Evolutionary conservation across 1,140 invertebrate genomes (phyloP).

Genomic region (Lordiphosa clarofinis): DNA sequence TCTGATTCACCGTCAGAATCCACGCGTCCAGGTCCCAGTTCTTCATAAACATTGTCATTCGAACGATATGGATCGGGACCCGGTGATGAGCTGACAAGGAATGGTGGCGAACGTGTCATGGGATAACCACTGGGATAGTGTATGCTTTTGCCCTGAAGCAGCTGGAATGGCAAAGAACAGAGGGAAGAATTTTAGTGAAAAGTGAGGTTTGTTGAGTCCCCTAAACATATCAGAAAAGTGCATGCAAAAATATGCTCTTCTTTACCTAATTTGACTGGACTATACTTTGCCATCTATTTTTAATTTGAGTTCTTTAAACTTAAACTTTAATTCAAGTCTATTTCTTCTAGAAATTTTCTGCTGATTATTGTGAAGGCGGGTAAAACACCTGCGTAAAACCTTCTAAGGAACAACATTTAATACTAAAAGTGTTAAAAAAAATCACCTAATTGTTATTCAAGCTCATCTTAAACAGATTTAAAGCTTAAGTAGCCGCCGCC

Average conservation of each 20-base stretch:
- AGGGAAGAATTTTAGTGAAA: not conserved
- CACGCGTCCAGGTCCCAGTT: conserved; percentile 81
- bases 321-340: no score
- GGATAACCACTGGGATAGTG: conserved; percentile 82
- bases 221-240: no score
- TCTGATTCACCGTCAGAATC: conserved; percentile 84
- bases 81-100: conserved; percentile 86
- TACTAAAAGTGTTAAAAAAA: no score
- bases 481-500: conserved; percentile 10
- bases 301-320: no score
- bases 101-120: conserved; percentile 81
- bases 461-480: conserved; percentile 21
- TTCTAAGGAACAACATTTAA: no score
- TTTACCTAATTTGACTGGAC: no score
- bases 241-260: no score
- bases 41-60: conserved; percentile 87
- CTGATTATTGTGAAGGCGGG: no score
- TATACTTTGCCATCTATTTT: no score
- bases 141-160: conserved; percentile 85
- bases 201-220: no score
- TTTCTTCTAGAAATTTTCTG: no score
- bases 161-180: conserved; percentile 80
- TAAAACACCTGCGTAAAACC: no score
- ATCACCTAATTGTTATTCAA: not conserved
- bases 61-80: conserved; percentile 85